Conservation (phyloP, 2,797 vertebrate genomes). For the Spheniscus humboldti region DNA sequence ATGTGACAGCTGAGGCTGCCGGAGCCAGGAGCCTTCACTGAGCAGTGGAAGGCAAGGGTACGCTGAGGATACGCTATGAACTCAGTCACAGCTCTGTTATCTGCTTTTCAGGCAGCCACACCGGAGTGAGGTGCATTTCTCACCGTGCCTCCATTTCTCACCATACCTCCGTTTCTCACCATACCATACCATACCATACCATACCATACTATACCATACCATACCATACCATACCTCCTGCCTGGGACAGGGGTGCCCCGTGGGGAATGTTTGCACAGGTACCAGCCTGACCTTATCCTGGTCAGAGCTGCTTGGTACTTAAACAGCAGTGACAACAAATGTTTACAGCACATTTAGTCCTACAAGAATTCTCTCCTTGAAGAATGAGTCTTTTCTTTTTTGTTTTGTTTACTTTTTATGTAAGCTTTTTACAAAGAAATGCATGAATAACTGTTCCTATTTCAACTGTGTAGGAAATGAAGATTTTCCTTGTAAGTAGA, state of each 20-base stretch:
- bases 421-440: background rate
- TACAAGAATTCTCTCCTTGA: background rate
- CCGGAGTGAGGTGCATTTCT: background rate
- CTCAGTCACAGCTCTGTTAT: background rate
- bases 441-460: background rate
- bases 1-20: background rate
- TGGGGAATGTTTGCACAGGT: background rate
- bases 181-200: no score
- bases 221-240: background rate
- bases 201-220: background rate
- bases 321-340: background rate
- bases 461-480: background rate
- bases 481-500: background rate
- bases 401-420: background rate
- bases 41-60: background rate
- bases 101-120: background rate
- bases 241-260: background rate
- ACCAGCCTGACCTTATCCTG: background rate
- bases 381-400: background rate
- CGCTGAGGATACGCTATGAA: fast-evolving
- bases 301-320: background rate
- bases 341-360: background rate
- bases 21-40: background rate
- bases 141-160: background rate
- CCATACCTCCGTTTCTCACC: background rate